Base-by-base conservation (phyloP, 2,888 invertebrate genomes). In the Leptinotarsa peninsularis region DNA sequence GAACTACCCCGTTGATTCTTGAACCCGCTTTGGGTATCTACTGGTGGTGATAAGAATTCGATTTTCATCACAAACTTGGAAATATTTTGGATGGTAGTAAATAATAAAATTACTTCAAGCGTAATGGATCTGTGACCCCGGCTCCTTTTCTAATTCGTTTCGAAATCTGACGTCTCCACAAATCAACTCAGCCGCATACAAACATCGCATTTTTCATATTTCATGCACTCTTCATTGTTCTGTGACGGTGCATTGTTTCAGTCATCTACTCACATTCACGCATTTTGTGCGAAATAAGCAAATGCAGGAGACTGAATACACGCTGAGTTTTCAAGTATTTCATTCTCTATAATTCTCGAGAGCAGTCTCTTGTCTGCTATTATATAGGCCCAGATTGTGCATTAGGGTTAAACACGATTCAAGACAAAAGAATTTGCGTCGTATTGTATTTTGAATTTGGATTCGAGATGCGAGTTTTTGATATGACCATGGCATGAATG, bases 391-490 rank as follows among this genome's bases (percentile, higher is more conserved):
- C 78, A 74, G 79, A 83, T 82, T 82, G 82, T 83, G 82, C 84
- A 83, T 84, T 83, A 82, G 84, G 83, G 84, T 82, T 84, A 83
- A 84, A 85, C 84, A 84, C 82, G 83, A 83, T 82, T 82, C 79
- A 79, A 76, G 77, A 84, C 83, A 85, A 84, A 83, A 82, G 84
- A 81, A 81, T 81, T 82, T 81, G 79, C 81, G 82, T 80, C 82
- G 80, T 81, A 83, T 83, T 84, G 85, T 83, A 81, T 82, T 82
- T 81, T 76, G 79, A 80, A 78, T 77, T 77, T 78, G 72, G 73
- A 73, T 75, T 49, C 74, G 67, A 76, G 72, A 67, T 60, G 67
- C 73, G 71, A 68, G 73, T 73, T 74, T 73, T 71, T 76, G 73
- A 71, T 76, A 70, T 72, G 63, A 72, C 63, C 67, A 49, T 71